Conservation (phyloP, 1,140 invertebrate species). For the Caenorhabditis briggsae region DNA sequence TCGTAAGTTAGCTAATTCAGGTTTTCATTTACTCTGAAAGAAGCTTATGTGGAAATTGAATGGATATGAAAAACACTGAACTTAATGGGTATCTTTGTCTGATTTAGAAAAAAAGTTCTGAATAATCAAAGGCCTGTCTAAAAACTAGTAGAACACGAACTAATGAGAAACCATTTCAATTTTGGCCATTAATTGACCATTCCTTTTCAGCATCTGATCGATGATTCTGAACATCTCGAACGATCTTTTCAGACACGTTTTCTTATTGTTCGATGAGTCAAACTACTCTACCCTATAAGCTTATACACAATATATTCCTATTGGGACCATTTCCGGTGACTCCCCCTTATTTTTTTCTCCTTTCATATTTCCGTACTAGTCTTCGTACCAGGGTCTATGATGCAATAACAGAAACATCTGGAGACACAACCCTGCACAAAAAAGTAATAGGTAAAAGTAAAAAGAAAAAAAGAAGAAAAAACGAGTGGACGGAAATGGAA, state of each 20-base stretch:
- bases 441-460: constrained; percentile 46
- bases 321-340: constrained; percentile 55
- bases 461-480: constrained; percentile 18
- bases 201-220: background rate
- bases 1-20: background rate
- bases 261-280: constrained; percentile 29
- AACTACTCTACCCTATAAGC: background rate
- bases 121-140: too few species aligned
- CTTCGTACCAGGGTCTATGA: constrained; percentile 25
- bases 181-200: too few species aligned
- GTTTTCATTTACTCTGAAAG: too few species aligned
- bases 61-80: too few species aligned
- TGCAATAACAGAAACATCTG: constrained; percentile 53
- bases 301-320: constrained; percentile 29
- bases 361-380: constrained; percentile 32
- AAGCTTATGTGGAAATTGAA: too few species aligned
- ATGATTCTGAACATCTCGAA: background rate
- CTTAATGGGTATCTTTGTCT: too few species aligned
- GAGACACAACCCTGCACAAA: background rate
- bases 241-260: background rate
- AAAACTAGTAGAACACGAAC: too few species aligned
- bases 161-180: too few species aligned
- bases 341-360: background rate
- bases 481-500: constrained; percentile 52
- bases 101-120: too few species aligned